phyloP scores from a whole-genome alignment of 1,140 invertebrate species.

The Glossosoma conforme region DNA sequence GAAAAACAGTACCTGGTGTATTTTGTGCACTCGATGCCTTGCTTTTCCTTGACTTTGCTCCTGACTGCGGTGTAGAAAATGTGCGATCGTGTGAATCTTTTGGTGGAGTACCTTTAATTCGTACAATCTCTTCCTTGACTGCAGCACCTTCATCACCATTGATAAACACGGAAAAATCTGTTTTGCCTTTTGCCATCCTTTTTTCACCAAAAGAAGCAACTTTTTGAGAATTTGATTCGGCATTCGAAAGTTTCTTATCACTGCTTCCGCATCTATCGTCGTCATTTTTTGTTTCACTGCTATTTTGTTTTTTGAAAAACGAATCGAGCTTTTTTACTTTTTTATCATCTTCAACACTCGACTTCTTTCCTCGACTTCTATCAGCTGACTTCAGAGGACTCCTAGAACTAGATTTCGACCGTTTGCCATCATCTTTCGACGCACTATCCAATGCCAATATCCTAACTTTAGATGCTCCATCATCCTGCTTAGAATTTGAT shows the following conservation, averaged over 20 bases:
- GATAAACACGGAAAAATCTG: conserved; percentile 40
- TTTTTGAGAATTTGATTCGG: conserved; percentile 17
- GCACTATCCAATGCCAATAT: too few species aligned
- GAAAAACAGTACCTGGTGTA: too few species aligned
- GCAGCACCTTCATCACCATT: conserved; percentile 27
- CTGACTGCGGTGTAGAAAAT: conserved; percentile 34
- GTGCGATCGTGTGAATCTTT: conserved; percentile 20
- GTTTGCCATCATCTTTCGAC: not conserved
- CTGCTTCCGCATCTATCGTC: conserved; percentile 13
- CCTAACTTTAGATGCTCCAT: too few species aligned
- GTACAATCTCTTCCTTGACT: conserved; percentile 31
- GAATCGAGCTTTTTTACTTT: too few species aligned
- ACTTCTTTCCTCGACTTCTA: too few species aligned
- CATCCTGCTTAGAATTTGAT: too few species aligned
- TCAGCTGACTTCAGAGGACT: conserved; percentile 2
- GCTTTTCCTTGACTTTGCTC: conserved; percentile 40
- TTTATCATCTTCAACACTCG: too few species aligned
- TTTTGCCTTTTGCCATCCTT: too few species aligned
- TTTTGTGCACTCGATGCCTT: conserved; percentile 27
- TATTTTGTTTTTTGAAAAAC: not conserved
- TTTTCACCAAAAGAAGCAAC: too few species aligned
- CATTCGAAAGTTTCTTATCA: conserved; percentile 18
- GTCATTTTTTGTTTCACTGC: conserved; percentile 5
- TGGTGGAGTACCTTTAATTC: conserved; percentile 29
- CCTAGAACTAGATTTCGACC: conserved; percentile 2